A percentile compares a stretch with the other conserved stretches of the same genome.
These are phyloP conservation scores for Stictocephala bisonia DNA, from an alignment of 2,888 invertebrate genomes.

Conservation along the genomic window DNA sequence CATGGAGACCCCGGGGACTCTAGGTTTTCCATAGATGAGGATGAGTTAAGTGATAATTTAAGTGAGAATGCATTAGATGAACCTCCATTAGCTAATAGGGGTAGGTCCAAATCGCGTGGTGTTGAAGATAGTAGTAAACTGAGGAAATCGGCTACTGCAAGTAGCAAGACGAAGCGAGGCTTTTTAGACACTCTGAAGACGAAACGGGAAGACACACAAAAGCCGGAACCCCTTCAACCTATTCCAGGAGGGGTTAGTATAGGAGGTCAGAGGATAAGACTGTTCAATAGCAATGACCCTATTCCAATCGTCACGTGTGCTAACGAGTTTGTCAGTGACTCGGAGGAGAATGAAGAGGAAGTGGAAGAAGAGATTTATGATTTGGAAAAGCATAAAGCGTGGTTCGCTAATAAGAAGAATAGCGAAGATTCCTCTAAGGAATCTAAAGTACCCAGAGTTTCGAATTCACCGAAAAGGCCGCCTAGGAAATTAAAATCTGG, in stretches of 20 bases:
- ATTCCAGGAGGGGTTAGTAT: slow-evolving; percentile 67
- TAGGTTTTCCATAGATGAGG: slow-evolving; percentile 30
- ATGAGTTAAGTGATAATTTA: slow-evolving; percentile 43
- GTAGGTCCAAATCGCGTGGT: slow-evolving; percentile 39
- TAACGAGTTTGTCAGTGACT: slow-evolving; percentile 42
- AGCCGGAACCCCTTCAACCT: slow-evolving; percentile 54
- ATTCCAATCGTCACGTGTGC: slow-evolving; percentile 63
- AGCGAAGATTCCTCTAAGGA: neutral
- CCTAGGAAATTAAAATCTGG: slow-evolving; percentile 69
- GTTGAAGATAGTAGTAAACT: slow-evolving; percentile 54
- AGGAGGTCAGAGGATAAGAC: slow-evolving; percentile 75
- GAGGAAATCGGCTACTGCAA: slow-evolving; percentile 52
- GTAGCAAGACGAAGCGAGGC: slow-evolving; percentile 65
- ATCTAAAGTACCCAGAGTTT: slow-evolving; percentile 35
- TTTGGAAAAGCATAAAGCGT: slow-evolving; percentile 53
- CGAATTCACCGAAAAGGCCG: slow-evolving; percentile 72
- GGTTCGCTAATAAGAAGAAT: slow-evolving; percentile 22
- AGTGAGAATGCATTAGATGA: slow-evolving; percentile 39
- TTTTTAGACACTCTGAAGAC: slow-evolving; percentile 67
- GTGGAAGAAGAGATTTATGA: slow-evolving; percentile 55
- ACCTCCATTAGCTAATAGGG: neutral
- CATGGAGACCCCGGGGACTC: slow-evolving; percentile 61
- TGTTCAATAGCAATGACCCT: slow-evolving; percentile 64
- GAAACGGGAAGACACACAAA: slow-evolving; percentile 65
- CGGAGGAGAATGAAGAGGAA: slow-evolving; percentile 52